Conservation (phyloP, 23 tunicate species). For the Halocynthia roretzi region DNA sequence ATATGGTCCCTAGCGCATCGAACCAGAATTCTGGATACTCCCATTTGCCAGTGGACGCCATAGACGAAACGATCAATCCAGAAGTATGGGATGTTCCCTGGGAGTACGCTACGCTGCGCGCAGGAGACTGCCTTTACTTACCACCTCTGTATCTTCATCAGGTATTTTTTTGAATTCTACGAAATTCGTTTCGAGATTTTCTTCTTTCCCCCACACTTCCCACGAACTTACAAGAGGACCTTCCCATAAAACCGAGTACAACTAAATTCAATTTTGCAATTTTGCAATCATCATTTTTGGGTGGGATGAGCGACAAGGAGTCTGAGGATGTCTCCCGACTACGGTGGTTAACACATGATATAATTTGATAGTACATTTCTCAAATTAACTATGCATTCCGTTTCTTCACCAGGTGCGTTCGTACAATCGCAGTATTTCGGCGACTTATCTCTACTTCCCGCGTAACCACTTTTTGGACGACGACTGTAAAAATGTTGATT, state of each 20-base stretch:
- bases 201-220: not conserved
- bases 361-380: too few relatives aligned
- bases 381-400: not conserved
- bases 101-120: constrained; percentile 55
- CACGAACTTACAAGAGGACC: not conserved
- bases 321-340: too few relatives aligned
- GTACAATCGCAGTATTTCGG: constrained; percentile 68
- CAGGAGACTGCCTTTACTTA: constrained; percentile 79
- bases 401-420: constrained; percentile 53
- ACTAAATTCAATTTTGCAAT: not conserved
- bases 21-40: constrained; percentile 82
- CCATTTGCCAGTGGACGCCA: constrained; percentile 47
- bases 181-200: not conserved
- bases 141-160: constrained; percentile 79
- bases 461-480: constrained; percentile 47
- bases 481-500: constrained; percentile 57
- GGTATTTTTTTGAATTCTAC: constrained; percentile 6
- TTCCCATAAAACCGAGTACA: too few relatives aligned
- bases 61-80: constrained; percentile 43
- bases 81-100: constrained; percentile 74
- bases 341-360: too few relatives aligned
- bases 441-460: constrained; percentile 67
- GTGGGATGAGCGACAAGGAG: not conserved
- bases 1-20: constrained; percentile 37
- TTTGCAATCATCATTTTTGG: too few relatives aligned